These are phyloP conservation scores for Mormyrus lacerda DNA, from an alignment of 2,113 vertebrate genomes.

Conservation along the genomic window DNA sequence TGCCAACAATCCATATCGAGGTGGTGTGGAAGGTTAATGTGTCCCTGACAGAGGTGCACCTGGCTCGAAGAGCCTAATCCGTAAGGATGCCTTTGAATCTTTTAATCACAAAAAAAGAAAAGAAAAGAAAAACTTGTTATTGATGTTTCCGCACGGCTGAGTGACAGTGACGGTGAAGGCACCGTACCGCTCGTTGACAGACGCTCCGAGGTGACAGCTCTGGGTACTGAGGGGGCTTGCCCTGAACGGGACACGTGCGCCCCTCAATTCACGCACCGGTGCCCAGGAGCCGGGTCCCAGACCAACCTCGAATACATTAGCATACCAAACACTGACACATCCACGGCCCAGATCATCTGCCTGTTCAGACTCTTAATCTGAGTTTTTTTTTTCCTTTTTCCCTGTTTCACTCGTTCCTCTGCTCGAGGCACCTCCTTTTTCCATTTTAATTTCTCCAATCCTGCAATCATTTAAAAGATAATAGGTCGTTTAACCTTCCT, in stretches of 20 bases:
- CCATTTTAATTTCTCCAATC: slow-evolving; percentile 40
- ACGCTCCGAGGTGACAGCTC: neutral
- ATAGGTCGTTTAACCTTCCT: slow-evolving; percentile 33
- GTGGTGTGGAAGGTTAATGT: neutral
- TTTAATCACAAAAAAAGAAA: neutral
- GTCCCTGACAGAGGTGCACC: neutral
- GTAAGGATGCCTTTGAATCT: neutral
- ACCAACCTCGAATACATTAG: neutral
- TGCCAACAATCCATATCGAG: neutral
- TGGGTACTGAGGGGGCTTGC: neutral
- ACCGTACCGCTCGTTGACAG: neutral
- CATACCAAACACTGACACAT: neutral
- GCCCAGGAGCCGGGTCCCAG: neutral
- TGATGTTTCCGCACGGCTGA: neutral
- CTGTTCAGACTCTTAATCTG: neutral
- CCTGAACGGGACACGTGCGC: neutral
- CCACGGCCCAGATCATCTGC: neutral
- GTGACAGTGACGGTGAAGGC: neutral
- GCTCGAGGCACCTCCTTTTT: slow-evolving; percentile 29
- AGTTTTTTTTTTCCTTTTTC: slow-evolving; percentile 14
- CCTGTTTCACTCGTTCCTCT: slow-evolving; percentile 7
- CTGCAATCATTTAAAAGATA: slow-evolving; percentile 38
- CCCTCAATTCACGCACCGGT: neutral
- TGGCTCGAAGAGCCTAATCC: neutral
- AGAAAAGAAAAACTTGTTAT: neutral